These are phyloP conservation scores for Mythimna vitellina DNA, from an alignment of 2,888 invertebrate genomes.

Conservation along the genomic window DNA sequence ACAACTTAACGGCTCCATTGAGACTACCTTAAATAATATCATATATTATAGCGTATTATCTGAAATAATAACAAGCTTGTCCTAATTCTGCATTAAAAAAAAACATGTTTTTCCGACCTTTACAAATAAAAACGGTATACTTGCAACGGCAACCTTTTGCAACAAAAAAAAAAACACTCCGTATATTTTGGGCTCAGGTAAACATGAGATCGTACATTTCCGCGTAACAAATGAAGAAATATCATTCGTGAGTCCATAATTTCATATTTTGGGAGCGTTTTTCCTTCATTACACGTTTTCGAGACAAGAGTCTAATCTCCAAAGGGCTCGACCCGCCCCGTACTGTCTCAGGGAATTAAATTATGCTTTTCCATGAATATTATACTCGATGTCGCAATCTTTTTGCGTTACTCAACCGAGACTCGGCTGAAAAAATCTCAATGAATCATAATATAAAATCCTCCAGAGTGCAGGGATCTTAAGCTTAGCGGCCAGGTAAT, in stretches of 20 bases:
- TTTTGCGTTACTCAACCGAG: constrained; percentile 79
- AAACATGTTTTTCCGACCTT: constrained; percentile 24
- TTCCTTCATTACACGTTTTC: constrained; percentile 85
- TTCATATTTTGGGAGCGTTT: constrained; percentile 82
- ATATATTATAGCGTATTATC: background rate
- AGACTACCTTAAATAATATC: constrained; percentile 4
- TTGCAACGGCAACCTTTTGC: constrained; percentile 38
- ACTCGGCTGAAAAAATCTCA: constrained; percentile 74
- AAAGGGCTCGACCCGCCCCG: constrained; percentile 71
- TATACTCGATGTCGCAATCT: constrained; percentile 85
- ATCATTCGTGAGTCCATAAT: constrained; percentile 80
- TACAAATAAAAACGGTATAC: constrained; percentile 56
- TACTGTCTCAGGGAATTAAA: constrained; percentile 86
- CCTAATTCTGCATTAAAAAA: constrained; percentile 14
- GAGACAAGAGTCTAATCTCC: constrained; percentile 85
- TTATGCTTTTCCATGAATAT: constrained; percentile 90
- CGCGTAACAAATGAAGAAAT: constrained; percentile 74
- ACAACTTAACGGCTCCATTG: background rate
- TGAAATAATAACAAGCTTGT: constrained; percentile 4
- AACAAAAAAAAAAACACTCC: constrained; percentile 37
- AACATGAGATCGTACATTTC: constrained; percentile 58
- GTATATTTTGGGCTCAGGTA: constrained; percentile 53
- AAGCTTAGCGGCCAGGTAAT: constrained; percentile 49
- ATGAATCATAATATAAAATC: constrained; percentile 76
- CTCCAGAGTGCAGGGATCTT: constrained; percentile 54